Conservation (phyloP, 2,797 vertebrate species). For the Gila robusta region DNA sequence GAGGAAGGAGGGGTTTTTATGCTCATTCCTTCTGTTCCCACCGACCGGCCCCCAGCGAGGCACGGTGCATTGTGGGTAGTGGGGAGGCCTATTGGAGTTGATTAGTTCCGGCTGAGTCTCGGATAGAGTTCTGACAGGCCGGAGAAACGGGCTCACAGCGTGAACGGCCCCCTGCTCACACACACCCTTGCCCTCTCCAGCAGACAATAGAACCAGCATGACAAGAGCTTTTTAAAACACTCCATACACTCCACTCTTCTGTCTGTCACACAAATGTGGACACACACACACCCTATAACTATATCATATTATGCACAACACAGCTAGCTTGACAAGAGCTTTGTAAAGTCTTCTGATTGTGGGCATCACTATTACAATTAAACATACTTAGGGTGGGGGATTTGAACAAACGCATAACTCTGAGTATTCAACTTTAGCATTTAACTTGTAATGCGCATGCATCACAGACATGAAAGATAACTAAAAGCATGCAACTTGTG, state of each 20-base stretch:
- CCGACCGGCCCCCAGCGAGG: constrained; percentile 76
- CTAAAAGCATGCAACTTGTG: neutral
- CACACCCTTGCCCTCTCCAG: constrained; percentile 68
- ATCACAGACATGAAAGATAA: neutral
- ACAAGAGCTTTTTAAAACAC: constrained; percentile 82
- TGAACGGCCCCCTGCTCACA: constrained; percentile 67
- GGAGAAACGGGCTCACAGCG: constrained; percentile 87
- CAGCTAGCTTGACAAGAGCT: constrained; percentile 55
- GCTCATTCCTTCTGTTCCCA: constrained; percentile 73
- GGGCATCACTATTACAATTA: neutral
- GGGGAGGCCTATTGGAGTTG: constrained; percentile 93
- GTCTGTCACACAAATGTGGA: constrained; percentile 41
- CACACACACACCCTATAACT: constrained; percentile 50
- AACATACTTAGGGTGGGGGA: neutral
- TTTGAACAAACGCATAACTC: neutral
- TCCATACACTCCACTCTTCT: constrained; percentile 53
- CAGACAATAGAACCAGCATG: constrained; percentile 78
- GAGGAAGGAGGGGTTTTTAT: constrained; percentile 32
- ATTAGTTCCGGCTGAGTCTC: constrained; percentile 99
- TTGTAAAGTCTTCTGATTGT: constrained; percentile 50
- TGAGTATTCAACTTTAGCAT: neutral
- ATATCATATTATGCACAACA: constrained; percentile 53
- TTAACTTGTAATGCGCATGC: neutral
- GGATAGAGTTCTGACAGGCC: constrained; percentile 98
- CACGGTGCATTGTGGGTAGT: constrained; percentile 88